These are phyloP conservation scores for Pandemis corylana DNA, from an alignment of 2,888 invertebrate genomes.

Conservation along the genomic window DNA sequence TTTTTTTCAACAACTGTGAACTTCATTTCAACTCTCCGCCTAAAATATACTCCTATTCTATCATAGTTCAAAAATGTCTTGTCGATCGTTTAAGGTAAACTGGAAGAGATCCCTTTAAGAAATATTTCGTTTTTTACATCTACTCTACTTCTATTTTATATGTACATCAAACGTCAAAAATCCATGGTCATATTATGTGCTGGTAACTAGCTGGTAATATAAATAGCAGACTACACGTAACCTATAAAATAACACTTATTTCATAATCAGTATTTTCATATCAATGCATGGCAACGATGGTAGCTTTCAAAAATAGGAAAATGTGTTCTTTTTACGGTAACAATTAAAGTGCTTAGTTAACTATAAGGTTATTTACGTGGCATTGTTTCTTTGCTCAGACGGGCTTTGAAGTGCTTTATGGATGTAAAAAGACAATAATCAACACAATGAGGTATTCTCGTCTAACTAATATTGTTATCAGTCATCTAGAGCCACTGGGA, in stretches of 20 bases:
- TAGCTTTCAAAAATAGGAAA: not conserved
- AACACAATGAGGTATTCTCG: conserved; percentile 15
- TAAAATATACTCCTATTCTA: not conserved
- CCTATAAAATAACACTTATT: not conserved
- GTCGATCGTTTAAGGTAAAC: too few relatives aligned
- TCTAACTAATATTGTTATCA: conserved; percentile 31
- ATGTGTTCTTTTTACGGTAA: not conserved
- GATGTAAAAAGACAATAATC: conserved; percentile 20
- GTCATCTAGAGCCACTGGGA: conserved; percentile 29
- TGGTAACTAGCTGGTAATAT: too few relatives aligned
- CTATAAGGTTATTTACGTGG: conserved; percentile 8
- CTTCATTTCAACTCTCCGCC: not conserved
- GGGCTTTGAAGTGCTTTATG: conserved; percentile 19
- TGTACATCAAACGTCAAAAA: not conserved
- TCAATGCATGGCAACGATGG: not conserved
- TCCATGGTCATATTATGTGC: not conserved
- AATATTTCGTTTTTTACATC: too few relatives aligned
- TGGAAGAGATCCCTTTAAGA: too few relatives aligned
- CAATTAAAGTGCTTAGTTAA: conserved; percentile 9
- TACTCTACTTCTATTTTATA: not conserved
- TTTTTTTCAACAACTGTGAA: too few relatives aligned
- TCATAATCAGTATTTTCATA: not conserved
- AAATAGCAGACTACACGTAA: not conserved
- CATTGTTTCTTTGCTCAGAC: conserved; percentile 13
- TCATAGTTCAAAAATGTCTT: too few relatives aligned